Conservation (phyloP, 1,140 invertebrate genomes). For the Apis dorsata region DNA sequence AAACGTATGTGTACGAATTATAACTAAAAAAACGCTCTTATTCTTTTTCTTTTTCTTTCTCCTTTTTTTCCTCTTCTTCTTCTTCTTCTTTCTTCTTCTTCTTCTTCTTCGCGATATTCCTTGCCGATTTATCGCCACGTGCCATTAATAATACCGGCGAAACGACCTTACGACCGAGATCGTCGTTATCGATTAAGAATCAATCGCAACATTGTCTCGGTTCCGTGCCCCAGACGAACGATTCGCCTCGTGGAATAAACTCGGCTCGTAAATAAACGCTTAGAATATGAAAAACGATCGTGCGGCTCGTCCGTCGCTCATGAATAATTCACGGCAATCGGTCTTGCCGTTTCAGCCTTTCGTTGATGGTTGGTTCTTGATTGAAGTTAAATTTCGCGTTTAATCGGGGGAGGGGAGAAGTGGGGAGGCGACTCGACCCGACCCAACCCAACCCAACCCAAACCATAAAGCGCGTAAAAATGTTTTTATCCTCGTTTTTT, state of each 20-base stretch:
- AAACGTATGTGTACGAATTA: no score
- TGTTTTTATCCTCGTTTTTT: no score
- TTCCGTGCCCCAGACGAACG: neutral
- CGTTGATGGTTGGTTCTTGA: conserved; percentile 1
- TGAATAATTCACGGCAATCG: conserved; percentile 44
- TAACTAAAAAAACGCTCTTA: no score
- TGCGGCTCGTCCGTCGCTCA: conserved; percentile 13
- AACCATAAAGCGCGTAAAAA: no score
- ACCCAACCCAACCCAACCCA: no score
- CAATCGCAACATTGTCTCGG: neutral
- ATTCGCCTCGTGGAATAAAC: conserved; percentile 13
- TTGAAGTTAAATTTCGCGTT: conserved; percentile 24
- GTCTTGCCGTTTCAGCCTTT: conserved; percentile 30
- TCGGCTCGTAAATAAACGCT: conserved; percentile 29
- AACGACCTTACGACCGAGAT: neutral
- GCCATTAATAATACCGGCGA: neutral
- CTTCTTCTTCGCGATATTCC: neutral
- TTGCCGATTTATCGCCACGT: rapidly evolving
- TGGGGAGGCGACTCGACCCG: no score
- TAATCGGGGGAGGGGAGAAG: neutral
- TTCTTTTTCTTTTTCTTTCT: no score
- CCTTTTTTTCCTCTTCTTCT: no score
- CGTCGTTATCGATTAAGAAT: conserved; percentile 2
- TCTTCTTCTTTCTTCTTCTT: no score
- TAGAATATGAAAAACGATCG: conserved; percentile 46